Conservation (phyloP, 2,797 vertebrate genomes). For the Sternarchorhynchus goeldii region DNA sequence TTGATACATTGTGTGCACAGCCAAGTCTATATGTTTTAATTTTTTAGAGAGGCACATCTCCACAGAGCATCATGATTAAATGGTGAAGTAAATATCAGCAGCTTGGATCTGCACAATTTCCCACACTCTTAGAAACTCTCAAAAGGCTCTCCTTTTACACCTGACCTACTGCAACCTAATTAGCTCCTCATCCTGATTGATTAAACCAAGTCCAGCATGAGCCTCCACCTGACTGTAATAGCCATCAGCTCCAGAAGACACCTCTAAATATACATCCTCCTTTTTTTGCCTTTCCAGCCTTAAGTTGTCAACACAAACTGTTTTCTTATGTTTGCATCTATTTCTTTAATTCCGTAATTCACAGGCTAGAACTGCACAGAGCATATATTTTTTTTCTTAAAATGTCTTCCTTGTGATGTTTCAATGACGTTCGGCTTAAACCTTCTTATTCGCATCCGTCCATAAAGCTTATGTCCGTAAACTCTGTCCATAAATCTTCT, state of each 20-base stretch:
- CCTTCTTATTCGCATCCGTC: neutral
- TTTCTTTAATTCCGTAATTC: too few species aligned
- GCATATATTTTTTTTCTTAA: too few species aligned
- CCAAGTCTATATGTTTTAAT: neutral
- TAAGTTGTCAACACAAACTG: neutral
- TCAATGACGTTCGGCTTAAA: neutral
- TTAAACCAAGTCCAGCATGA: conserved; percentile 12
- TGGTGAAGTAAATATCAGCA: neutral
- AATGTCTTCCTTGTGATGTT: too few species aligned
- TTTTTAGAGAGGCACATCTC: neutral
- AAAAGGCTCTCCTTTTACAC: neutral
- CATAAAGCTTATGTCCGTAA: neutral
- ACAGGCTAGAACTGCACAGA: too few species aligned
- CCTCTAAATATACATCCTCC: neutral
- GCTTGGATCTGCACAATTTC: neutral
- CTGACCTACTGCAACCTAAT: conserved; percentile 6
- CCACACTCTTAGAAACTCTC: neutral
- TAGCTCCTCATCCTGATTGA: conserved; percentile 16
- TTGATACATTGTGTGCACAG: neutral
- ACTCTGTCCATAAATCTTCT: neutral
- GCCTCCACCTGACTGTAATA: neutral
- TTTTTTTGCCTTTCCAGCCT: neutral
- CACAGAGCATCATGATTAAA: conserved; percentile 1
- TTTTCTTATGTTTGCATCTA: neutral
- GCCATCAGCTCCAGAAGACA: neutral